These are phyloP conservation scores for Diorhabda elongata DNA, from an alignment of 1,140 invertebrate species.

Conservation along the genomic window DNA sequence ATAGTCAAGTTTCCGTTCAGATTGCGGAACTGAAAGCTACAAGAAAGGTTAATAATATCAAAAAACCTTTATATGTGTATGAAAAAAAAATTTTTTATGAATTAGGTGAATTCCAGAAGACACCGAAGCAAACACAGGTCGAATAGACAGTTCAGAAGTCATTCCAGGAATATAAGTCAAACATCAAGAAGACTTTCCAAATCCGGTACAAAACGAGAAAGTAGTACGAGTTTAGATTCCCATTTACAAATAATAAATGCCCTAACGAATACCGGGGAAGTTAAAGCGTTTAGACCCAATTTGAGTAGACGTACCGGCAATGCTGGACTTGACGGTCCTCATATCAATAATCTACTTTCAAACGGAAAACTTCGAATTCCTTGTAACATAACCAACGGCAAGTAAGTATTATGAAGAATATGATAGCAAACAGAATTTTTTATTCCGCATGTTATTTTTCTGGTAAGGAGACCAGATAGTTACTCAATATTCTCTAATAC, in stretches of 20 bases:
- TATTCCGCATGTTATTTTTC: too few relatives aligned
- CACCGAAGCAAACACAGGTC: constrained; percentile 19
- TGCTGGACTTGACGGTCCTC: constrained; percentile 53
- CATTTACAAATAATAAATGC: constrained; percentile 59
- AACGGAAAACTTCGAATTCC: constrained; percentile 47
- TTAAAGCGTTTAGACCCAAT: constrained; percentile 49
- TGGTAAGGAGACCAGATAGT: too few relatives aligned
- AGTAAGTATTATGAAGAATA: neutral
- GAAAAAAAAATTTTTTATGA: neutral
- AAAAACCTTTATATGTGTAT: neutral
- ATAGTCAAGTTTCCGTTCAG: constrained; percentile 79
- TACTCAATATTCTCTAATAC: too few relatives aligned
- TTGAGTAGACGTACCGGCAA: constrained; percentile 56
- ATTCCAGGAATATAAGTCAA: constrained; percentile 29
- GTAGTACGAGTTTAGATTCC: constrained; percentile 74
- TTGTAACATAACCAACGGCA: constrained; percentile 7
- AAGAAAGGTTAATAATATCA: constrained; percentile 43
- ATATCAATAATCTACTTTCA: constrained; percentile 51
- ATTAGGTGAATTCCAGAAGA: constrained; percentile 35
- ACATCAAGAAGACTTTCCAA: constrained; percentile 47
- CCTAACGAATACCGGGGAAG: constrained; percentile 49
- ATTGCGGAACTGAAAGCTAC: constrained; percentile 76
- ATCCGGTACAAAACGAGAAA: constrained; percentile 58
- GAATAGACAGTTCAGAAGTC: constrained; percentile 30
- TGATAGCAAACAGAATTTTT: too few relatives aligned